Evolutionary conservation across 2,113 vertebrate genomes (phyloP).

Genomic region (Alligator sinensis): DNA sequence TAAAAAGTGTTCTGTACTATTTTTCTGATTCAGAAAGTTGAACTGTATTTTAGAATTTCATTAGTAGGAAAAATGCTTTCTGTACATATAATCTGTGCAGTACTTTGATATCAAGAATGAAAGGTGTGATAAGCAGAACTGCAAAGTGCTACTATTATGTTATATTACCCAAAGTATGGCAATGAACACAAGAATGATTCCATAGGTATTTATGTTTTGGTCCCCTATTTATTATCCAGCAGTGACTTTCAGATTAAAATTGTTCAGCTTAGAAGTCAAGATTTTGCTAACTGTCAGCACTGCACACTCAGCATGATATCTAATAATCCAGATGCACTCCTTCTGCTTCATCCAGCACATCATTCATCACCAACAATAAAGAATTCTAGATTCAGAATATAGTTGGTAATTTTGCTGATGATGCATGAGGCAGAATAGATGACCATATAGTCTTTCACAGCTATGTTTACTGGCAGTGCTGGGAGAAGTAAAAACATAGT

Average conservation of each 20-base stretch:
- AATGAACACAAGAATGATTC: neutral
- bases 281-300: constrained; percentile 55
- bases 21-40: neutral
- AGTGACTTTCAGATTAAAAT: constrained; percentile 13
- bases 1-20: neutral
- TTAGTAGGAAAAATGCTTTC: neutral
- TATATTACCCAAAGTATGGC: neutral
- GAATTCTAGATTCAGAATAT: neutral
- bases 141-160: neutral
- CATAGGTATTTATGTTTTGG: neutral
- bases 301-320: constrained; percentile 9
- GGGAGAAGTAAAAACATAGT: constrained; percentile 16
- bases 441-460: neutral
- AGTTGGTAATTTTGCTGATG: constrained; percentile 43
- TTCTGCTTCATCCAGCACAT: constrained; percentile 37
- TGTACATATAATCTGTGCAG: neutral
- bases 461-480: neutral
- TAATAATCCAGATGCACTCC: constrained; percentile 55
- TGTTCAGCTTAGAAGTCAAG: constrained; percentile 20
- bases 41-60: neutral
- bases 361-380: constrained; percentile 54
- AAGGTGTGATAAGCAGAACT: neutral
- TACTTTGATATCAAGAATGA: neutral
- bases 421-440: constrained; percentile 4
- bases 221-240: constrained; percentile 32